Evolutionary conservation across 2,113 vertebrate genomes (phyloP), one percentile per base, ranked within the genome.

Genomic region (Cyanoderma ruficeps): DNA sequence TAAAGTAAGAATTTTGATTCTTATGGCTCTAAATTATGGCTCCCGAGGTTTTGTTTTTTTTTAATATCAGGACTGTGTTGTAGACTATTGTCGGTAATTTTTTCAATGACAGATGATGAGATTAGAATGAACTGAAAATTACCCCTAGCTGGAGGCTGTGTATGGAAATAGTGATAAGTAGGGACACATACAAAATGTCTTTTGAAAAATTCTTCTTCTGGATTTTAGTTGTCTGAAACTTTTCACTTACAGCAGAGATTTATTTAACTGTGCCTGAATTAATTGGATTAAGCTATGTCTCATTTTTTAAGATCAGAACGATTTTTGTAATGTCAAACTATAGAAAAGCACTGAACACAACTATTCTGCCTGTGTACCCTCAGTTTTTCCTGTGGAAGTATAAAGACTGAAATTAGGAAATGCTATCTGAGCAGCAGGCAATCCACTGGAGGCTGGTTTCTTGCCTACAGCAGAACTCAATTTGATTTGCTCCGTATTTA

Each of bases 401-500:
- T 35, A 80, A 91, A 88, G 68, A 50, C 71, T 77, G 72, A 90
- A 90, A 82, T 77, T 92, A 94, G 87, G 49, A 93, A 94, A 93
- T 39, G 23, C 50, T 59, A 88, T 49, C 71, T 83, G 83, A 89
- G 86, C 71, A 94, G 83, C 42, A 89, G 63, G 50, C 59, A 90
- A 87, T 82, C 56, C 83, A 89, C 95, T 91, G 89, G 83, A 91
- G 95, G 83, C 69, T 78, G 39, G 9, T 87, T 92, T 87, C 65
- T 94, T 94, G 83, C 89, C 91, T 92, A 47, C 72, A 92, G 93
- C 91, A 94, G 72, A 90, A 84, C 41, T 92, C 86, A 91, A 27
- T 92, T 94, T 95, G 76, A 78, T 87, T 92, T 96, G 33, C 56
- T 92, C 47, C 84, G 41, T 84, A 96, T 95, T 94, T 93, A 89